These are phyloP conservation scores for Melolontha melolontha DNA, from an alignment of 2,888 invertebrate genomes.

Conservation along the genomic window DNA sequence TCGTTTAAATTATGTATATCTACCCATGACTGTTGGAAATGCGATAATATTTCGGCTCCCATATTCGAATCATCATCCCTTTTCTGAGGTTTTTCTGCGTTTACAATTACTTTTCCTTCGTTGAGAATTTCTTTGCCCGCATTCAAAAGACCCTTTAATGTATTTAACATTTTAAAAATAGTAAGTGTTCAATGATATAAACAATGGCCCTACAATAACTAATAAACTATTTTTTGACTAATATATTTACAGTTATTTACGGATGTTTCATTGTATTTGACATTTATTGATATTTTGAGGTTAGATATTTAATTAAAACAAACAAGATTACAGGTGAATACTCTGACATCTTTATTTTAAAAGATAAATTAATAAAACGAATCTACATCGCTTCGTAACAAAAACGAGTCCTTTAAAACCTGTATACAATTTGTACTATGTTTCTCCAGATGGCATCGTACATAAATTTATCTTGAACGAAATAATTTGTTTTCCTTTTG, in stretches of 20 bases:
- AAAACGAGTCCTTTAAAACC: no score
- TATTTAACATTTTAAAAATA: slow-evolving; percentile 40
- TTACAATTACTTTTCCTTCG: slow-evolving; percentile 32
- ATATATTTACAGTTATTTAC: slow-evolving; percentile 20
- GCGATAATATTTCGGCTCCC: slow-evolving; percentile 76
- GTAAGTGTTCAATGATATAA: neutral
- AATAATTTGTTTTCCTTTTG: no score
- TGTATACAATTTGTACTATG: no score
- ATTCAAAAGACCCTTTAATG: slow-evolving; percentile 37
- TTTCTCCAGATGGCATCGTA: no score
- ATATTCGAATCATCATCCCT: slow-evolving; percentile 69
- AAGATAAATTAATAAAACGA: no score
- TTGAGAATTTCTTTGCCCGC: slow-evolving; percentile 33
- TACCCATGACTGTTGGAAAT: slow-evolving; percentile 80
- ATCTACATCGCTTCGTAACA: no score
- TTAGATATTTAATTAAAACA: neutral
- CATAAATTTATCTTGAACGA: no score
- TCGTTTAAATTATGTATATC: slow-evolving; percentile 77
- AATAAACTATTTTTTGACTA: slow-evolving; percentile 2
- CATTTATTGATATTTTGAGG: slow-evolving; percentile 1
- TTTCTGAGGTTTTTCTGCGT: slow-evolving; percentile 40
- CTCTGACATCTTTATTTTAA: no score
- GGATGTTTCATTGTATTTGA: neutral
- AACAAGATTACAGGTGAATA: no score
- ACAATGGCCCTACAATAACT: neutral